These are phyloP conservation scores for Apoda limacodes DNA, from an alignment of 2,888 invertebrate species.

Conservation along the genomic window DNA sequence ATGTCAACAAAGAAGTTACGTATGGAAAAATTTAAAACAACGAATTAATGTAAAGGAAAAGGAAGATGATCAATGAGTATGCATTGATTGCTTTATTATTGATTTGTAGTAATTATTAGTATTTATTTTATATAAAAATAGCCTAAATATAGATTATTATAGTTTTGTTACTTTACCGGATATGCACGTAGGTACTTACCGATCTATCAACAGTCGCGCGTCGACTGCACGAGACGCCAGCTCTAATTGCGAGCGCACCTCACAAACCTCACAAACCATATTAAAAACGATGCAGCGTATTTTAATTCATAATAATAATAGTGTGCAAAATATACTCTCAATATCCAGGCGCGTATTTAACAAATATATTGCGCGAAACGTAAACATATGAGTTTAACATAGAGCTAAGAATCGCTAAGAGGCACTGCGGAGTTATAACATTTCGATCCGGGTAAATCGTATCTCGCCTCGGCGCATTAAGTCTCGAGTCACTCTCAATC, in stretches of 20 bases:
- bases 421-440: slow-evolving; percentile 26
- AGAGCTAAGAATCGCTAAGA: slow-evolving; percentile 33
- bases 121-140: no score
- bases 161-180: no score
- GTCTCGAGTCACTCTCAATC: slow-evolving; percentile 68
- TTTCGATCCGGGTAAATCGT: slow-evolving; percentile 25
- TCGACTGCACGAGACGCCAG: slow-evolving; percentile 25
- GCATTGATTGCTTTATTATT: no score
- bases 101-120: no score
- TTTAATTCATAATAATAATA: slow-evolving; percentile 60
- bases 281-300: slow-evolving; percentile 54
- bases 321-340: no score
- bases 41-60: no score
- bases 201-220: slow-evolving; percentile 35
- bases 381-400: slow-evolving; percentile 22
- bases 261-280: slow-evolving; percentile 42
- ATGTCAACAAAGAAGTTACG: no score
- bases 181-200: no score
- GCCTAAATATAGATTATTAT: no score
- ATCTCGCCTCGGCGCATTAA: slow-evolving; percentile 62
- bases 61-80: no score
- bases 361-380: slow-evolving; percentile 15
- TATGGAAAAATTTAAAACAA: no score
- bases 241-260: slow-evolving; percentile 52
- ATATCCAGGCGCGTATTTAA: slow-evolving; percentile 18